Percentiles rank a stretch among this genome's conserved stretches.
Evolutionary conservation across 2,888 invertebrate species (phyloP).

Genomic region (Mantis religiosa): DNA sequence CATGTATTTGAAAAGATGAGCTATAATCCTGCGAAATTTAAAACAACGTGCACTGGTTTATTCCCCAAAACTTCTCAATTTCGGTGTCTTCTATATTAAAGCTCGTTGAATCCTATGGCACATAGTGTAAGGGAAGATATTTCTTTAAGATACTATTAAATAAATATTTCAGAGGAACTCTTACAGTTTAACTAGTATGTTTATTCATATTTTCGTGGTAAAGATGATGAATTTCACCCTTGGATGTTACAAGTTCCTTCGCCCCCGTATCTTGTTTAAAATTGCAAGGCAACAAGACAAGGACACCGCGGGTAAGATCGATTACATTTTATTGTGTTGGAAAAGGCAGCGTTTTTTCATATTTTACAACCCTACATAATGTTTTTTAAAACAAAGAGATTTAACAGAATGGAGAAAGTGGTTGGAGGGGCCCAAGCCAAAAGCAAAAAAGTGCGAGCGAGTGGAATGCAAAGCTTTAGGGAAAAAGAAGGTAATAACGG

Average conservation of each 20-base stretch:
- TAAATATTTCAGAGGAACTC: no score
- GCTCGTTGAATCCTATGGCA: no score
- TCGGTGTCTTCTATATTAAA: no score
- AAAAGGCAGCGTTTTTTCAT: not conserved
- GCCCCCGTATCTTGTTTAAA: not conserved
- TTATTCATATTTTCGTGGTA: not conserved
- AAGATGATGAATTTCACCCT: not conserved
- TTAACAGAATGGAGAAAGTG: conserved; percentile 15
- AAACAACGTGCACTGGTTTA: no score
- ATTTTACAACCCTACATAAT: conserved; percentile 9
- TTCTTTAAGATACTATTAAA: no score
- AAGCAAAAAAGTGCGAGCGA: not conserved
- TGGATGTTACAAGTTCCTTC: not conserved
- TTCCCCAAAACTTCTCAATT: no score
- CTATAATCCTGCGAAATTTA: no score
- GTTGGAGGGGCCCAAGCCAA: not conserved
- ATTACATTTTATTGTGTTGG: conserved; percentile 21
- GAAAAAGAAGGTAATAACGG: conserved; percentile 26
- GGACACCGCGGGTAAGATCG: conserved; percentile 2
- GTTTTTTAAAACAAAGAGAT: conserved; percentile 17
- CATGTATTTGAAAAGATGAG: no score
- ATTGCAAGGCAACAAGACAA: not conserved
- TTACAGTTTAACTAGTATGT: no score
- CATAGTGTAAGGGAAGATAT: no score
- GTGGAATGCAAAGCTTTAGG: conserved; percentile 20